Evolutionary conservation across 1,140 invertebrate species (phyloP).

Genomic region (Lerema accius): DNA sequence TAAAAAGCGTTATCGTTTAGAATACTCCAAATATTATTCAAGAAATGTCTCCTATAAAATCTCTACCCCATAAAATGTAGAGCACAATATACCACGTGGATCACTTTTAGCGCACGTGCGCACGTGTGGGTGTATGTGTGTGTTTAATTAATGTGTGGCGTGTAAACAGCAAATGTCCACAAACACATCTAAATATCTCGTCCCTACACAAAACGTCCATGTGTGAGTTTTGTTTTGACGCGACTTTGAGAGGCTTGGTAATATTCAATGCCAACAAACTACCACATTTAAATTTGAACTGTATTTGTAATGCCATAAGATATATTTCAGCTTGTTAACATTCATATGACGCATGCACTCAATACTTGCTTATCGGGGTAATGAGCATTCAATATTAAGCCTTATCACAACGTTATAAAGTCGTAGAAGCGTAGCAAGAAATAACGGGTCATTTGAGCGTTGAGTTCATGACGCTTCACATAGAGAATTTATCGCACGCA

Average conservation of each 20-base stretch:
- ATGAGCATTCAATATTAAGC: not conserved
- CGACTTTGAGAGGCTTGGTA: conserved; percentile 27
- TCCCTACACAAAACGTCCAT: not conserved
- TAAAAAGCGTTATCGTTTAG: too few species aligned
- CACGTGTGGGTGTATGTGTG: not conserved
- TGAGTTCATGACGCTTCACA: conserved; percentile 28
- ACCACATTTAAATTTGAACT: conserved; percentile 1
- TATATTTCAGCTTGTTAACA: not conserved
- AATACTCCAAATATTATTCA: too few species aligned
- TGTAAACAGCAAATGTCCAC: conserved; percentile 5
- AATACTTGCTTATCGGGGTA: not conserved
- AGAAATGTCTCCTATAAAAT: too few species aligned
- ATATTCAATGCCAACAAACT: conserved; percentile 18
- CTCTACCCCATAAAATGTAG: too few species aligned
- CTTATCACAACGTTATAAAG: not conserved
- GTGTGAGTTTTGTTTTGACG: conserved; percentile 59
- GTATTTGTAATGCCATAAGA: not conserved
- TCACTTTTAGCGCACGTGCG: too few species aligned
- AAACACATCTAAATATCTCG: conserved; percentile 1
- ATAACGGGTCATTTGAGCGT: conserved; percentile 19
- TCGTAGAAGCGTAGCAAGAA: not conserved
- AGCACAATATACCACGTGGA: too few species aligned
- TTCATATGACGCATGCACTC: conserved; percentile 1
- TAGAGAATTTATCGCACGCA: conserved; percentile 12
- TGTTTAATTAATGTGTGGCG: not conserved